Evolutionary conservation across 2,888 invertebrate species (phyloP).

Genomic region (Orchesella flavescens): DNA sequence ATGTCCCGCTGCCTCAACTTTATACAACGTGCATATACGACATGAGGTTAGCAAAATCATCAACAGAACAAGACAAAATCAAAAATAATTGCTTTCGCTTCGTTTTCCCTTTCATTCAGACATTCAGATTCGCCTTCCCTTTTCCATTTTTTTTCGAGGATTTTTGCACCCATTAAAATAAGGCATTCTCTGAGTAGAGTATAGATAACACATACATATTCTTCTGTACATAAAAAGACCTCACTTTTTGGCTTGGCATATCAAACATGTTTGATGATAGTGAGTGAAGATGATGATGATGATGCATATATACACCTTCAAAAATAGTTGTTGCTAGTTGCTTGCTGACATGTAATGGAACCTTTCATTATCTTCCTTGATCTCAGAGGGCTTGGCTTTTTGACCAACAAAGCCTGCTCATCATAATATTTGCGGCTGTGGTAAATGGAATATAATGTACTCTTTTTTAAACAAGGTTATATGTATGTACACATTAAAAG

Average conservation of each 20-base stretch:
- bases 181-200: no score
- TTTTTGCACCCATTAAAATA: not conserved
- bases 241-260: no score
- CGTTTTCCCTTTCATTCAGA: constrained; percentile 14
- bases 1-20: no score
- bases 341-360: constrained; percentile 30
- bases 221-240: no score
- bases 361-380: constrained; percentile 31
- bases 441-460: constrained; percentile 4
- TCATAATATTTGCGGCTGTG: not conserved
- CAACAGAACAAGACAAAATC: no score
- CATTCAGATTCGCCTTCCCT: not conserved
- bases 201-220: no score
- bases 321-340: constrained; percentile 1
- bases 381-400: constrained; percentile 24
- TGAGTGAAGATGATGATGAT: not conserved
- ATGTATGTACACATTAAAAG: not conserved
- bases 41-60: no score
- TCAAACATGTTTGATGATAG: not conserved
- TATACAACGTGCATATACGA: no score
- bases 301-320: constrained; percentile 3
- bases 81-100: not conserved
- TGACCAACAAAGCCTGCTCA: not conserved
- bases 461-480: constrained; percentile 3
- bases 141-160: constrained; percentile 7